Conservation (phyloP, 2,888 invertebrate genomes). For the Athetis lepigone region DNA sequence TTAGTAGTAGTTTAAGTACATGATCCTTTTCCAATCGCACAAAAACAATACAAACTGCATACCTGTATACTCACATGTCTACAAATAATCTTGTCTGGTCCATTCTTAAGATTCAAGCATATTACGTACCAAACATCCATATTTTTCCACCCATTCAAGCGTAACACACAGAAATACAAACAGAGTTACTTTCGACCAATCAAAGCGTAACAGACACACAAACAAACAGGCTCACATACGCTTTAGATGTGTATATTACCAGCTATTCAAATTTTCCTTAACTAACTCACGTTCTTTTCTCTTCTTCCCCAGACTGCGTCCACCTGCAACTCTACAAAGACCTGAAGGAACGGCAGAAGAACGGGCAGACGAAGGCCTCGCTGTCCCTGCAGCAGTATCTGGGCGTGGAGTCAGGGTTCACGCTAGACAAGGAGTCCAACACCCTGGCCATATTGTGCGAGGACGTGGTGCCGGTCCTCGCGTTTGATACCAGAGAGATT, state of each 20-base stretch:
- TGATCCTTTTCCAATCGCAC: no score
- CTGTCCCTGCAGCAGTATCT: conserved; percentile 96
- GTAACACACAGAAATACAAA: no score
- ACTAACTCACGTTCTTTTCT: conserved; percentile 4
- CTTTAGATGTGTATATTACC: neutral
- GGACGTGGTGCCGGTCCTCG: conserved; percentile 95
- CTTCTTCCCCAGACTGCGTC: conserved; percentile 94
- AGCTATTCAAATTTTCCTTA: neutral
- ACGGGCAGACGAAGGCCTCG: conserved; percentile 96
- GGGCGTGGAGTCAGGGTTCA: conserved; percentile 96
- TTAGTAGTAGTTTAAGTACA: no score
- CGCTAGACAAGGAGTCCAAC: conserved; percentile 97
- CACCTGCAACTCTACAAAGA: conserved; percentile 97
- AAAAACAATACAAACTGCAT: no score
- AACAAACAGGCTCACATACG: no score
- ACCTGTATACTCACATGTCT: no score
- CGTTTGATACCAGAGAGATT: conserved; percentile 96
- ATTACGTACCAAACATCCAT: no score
- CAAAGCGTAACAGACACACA: no score
- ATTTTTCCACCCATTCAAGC: no score
- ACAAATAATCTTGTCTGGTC: no score
- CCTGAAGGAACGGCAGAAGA: conserved; percentile 96
- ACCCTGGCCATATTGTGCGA: conserved; percentile 97
- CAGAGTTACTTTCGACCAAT: no score
- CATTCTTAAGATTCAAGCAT: no score